Conservation (phyloP, 2,888 invertebrate genomes). For the Carterocephalus palaemon region DNA sequence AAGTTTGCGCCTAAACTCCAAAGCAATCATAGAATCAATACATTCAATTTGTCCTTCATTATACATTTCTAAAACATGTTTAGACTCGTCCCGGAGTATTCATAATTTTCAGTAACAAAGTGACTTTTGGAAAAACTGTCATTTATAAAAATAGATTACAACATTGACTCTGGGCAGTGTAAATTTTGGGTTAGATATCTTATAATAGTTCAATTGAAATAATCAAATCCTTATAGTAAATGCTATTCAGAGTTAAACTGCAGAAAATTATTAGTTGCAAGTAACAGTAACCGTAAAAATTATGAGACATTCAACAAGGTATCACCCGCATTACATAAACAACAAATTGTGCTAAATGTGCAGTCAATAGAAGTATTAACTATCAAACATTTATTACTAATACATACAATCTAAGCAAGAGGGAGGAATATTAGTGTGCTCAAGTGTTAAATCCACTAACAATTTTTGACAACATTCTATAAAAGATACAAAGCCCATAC, state of each 20-base stretch:
- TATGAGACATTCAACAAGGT: slow-evolving; percentile 32
- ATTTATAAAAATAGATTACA: slow-evolving; percentile 29
- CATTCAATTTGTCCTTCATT: slow-evolving; percentile 3
- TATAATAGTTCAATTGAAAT: slow-evolving; percentile 38
- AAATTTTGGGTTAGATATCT: slow-evolving; percentile 41
- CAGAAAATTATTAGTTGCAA: slow-evolving; percentile 21
- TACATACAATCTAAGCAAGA: slow-evolving; percentile 1
- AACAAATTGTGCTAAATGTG: slow-evolving; percentile 65
- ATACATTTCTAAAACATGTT: slow-evolving; percentile 35
- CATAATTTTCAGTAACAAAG: slow-evolving; percentile 17
- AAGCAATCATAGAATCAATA: neutral
- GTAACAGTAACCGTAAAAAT: slow-evolving; percentile 26
- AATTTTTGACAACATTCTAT: slow-evolving; percentile 7
- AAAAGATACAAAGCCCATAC: no score
- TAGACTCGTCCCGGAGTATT: slow-evolving; percentile 56
- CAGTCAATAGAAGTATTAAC: slow-evolving; percentile 47
- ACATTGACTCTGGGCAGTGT: slow-evolving; percentile 46
- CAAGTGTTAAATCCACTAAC: slow-evolving; percentile 10
- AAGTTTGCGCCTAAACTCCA: no score
- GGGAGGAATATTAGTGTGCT: slow-evolving; percentile 13
- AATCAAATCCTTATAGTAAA: slow-evolving; percentile 56
- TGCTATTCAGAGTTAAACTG: slow-evolving; percentile 38
- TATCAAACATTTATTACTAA: slow-evolving; percentile 39
- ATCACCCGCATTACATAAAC: slow-evolving; percentile 38
- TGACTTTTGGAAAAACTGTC: slow-evolving; percentile 17